Base-by-base conservation (phyloP, 1,140 invertebrate species). In the Wasmannia auropunctata region DNA sequence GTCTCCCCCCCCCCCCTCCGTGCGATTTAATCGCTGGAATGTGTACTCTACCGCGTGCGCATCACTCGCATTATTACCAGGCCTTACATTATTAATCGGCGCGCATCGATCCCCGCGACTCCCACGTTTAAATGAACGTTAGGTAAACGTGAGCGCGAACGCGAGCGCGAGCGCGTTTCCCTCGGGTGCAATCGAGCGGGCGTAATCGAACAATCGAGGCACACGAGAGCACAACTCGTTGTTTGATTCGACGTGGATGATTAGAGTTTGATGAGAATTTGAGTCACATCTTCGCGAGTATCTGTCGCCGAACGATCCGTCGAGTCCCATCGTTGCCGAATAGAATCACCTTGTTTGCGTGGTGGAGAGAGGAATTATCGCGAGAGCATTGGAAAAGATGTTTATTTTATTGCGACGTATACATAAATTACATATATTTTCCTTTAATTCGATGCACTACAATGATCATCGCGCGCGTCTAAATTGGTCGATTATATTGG, bases 81-180 rank as follows among this genome's bases (percentile, higher is more conserved):
- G 40, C 7, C 67, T 83, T 58, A 74, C 67, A 43, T 83, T 83
- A 83, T 74, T 83, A 83, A 83, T 83, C 63, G 49, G 22, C n/a
- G 0, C 19, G 10, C 46, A 28, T 43, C 79, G 65, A 74, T 83
- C 28, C 67, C 51, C 22, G 25, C 54, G 67, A 25, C 14, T 74
- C 34, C n/a, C 5, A n/a, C 79, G 34, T 22, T 74, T 34, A 83
- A 81, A 70, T 22, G 65, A n/a, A 51, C 25, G 37, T 72, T 58
- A 72, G 54, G 62, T 67, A 67, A 79, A 79, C 14, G 43, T 14
- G n/a, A n/a, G n/a, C n/a, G n/a, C n/a, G n/a, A 4, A 2, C 16
- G 40, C 40, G 19, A 63, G 10, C 37, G 31, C 37, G 31, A 22
- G 46, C 40, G 25, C 28, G 11, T 40, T n/a, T 22, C 22, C 22